phyloP scores from a whole-genome alignment of 92 coral and sea anemone genomes.

The Pocillopora meandrina region DNA sequence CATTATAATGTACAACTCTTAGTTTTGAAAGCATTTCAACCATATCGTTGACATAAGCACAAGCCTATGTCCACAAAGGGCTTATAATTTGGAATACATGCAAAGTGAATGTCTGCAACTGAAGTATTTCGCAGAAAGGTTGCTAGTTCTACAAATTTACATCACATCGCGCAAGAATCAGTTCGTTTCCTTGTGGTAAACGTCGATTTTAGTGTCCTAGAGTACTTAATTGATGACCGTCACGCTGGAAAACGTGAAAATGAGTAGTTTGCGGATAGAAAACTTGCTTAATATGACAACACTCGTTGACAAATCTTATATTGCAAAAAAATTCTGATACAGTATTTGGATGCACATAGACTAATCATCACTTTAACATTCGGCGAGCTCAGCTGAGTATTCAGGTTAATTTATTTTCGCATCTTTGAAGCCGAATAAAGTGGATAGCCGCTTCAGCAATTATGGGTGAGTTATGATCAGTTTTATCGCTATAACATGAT shows the following conservation, averaged over 20 bases:
- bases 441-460: not conserved
- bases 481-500: not conserved
- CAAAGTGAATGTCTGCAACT: constrained; percentile 23
- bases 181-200: not conserved
- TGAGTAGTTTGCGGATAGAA: not conserved
- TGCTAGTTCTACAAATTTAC: not conserved
- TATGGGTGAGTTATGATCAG: constrained; percentile 20
- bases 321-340: not conserved
- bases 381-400: not conserved
- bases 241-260: not conserved
- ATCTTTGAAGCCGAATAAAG: not conserved
- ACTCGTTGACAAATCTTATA: not conserved
- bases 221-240: not conserved
- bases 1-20: constrained; percentile 25
- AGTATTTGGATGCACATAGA: not conserved
- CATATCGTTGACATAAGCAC: constrained; percentile 20
- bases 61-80: constrained; percentile 23
- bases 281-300: not conserved
- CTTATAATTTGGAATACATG: constrained; percentile 37
- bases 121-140: not conserved
- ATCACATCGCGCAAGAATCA: constrained; percentile 2
- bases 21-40: constrained; percentile 8
- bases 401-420: not conserved
- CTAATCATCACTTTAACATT: not conserved
- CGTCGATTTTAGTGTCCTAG: not conserved